phyloP scores from a whole-genome alignment of 1,140 invertebrate genomes.

The Zaprionus ornatus region DNA sequence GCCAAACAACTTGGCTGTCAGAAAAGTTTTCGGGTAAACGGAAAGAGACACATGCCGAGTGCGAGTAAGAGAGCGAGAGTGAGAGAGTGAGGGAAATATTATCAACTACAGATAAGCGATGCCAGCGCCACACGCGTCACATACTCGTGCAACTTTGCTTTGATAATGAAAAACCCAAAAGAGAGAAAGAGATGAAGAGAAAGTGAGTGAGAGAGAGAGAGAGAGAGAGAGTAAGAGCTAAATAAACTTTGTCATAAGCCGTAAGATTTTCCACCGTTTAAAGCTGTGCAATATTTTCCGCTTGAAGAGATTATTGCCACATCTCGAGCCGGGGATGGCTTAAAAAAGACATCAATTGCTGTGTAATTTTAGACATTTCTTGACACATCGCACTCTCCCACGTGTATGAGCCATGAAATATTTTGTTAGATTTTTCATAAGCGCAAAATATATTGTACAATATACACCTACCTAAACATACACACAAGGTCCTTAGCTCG shows the following conservation, averaged over 20 bases:
- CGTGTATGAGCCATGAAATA: conserved; percentile 46
- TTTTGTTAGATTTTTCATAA: conserved; percentile 59
- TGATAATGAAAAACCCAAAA: conserved; percentile 46
- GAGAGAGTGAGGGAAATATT: conserved; percentile 16
- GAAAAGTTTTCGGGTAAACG: conserved; percentile 40
- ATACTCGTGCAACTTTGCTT: conserved; percentile 50
- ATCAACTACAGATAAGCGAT: conserved; percentile 42
- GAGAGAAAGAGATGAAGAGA: conserved; percentile 1
- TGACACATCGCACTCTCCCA: conserved; percentile 33
- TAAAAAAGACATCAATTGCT: conserved; percentile 75
- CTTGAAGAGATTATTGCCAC: conserved; percentile 49
- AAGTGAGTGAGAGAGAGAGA: background rate
- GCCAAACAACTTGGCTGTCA: conserved; percentile 45
- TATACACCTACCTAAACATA: background rate
- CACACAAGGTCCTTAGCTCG: conserved; percentile 1
- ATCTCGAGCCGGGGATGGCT: background rate
- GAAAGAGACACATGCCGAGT: background rate
- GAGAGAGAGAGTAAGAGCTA: background rate
- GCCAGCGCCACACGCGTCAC: conserved; percentile 15
- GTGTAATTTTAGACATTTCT: conserved; percentile 67
- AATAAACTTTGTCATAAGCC: conserved; percentile 34
- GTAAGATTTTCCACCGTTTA: conserved; percentile 34
- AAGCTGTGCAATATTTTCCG: conserved; percentile 50
- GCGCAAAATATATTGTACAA: conserved; percentile 33
- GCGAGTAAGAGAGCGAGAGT: background rate